Base-by-base conservation (phyloP, 2,113 vertebrate genomes). In the Psophia crepitans region DNA sequence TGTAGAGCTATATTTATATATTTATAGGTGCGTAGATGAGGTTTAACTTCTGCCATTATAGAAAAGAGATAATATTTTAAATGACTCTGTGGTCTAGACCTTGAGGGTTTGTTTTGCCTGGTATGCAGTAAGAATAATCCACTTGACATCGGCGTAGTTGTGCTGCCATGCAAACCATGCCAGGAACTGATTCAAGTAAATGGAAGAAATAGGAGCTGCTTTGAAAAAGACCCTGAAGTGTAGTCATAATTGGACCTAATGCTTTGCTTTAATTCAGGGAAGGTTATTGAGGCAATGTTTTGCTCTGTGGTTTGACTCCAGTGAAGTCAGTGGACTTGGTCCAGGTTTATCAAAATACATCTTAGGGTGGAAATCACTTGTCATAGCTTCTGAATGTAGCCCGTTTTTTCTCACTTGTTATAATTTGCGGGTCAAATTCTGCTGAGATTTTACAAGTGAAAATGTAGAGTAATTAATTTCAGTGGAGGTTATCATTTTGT, bases 1-100 rank as follows among this genome's bases (percentile, higher is more conserved):
- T 39, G 0, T 16, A 19, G 23, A 24, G 43, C n/a, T n/a, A n/a
- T n/a, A n/a, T n/a, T 37, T 17, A 2, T 3, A 18, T 13, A 8
- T 19, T 39, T 70, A 4, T 11, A 69, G 32, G 22, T 32, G 22
- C 0, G 0, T 35, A 23, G 51, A 21, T 26, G n/a, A 57, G 26
- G 7, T 78, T 41, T 21, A 49, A 32, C 28, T 56, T 70, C 16
- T 53, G 33, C 53, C 12, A 0, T 6, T 14, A 8, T 9, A 35
- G 26, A 35, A 32, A 22, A 73, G 17, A 51, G 37, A 20, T 9
- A 57, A 20, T 35, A 30, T 22, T 54, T 75, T 12, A 14, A 66
- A 44, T 58, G 6, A 12, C 28, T 26, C 28, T 10, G n/a, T 64
- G 73, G 4, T 32, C 64, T 57, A 58, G 23, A 82, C 85, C 43